These are phyloP conservation scores for Pocillopora meandrina DNA, from an alignment of 92 coral and sea anemone genomes.

Conservation along the genomic window DNA sequence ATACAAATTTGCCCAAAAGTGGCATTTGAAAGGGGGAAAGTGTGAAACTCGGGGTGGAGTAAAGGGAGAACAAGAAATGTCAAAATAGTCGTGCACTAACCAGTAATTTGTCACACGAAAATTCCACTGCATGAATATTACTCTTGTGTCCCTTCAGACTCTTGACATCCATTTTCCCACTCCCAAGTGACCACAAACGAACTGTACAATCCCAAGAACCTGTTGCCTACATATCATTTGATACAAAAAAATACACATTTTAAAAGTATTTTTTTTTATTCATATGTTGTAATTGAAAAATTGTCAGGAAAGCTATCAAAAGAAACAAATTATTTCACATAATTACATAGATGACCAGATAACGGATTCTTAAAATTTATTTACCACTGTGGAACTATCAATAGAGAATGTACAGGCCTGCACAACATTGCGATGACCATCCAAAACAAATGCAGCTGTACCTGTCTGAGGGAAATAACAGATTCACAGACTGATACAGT, in stretches of 20 bases:
- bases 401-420: conserved; percentile 91
- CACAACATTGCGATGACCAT: conserved; percentile 89
- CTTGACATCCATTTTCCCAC: conserved; percentile 54
- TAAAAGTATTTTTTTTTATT: too few relatives aligned
- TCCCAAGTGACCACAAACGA: conserved; percentile 79
- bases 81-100: conserved; percentile 49
- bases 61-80: too few relatives aligned
- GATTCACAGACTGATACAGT: not conserved
- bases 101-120: conserved; percentile 70
- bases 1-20: too few relatives aligned
- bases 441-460: conserved; percentile 70
- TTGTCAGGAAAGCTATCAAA: too few relatives aligned
- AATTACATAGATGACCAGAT: too few relatives aligned
- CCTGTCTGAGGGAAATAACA: conserved; percentile 76
- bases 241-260: not conserved
- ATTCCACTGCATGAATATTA: conserved; percentile 87
- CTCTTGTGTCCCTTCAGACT: conserved; percentile 86
- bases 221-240: conserved; percentile 69
- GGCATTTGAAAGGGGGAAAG: too few relatives aligned
- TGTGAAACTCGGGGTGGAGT: too few relatives aligned
- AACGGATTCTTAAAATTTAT: not conserved
- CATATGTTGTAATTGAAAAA: too few relatives aligned
- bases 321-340: too few relatives aligned
- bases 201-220: conserved; percentile 98
- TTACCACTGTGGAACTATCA: conserved; percentile 80